Evolutionary conservation across 2,113 vertebrate species (phyloP), one percentile per base, ranked within the genome.

Genomic region (Neodon shergylaensis): DNA sequence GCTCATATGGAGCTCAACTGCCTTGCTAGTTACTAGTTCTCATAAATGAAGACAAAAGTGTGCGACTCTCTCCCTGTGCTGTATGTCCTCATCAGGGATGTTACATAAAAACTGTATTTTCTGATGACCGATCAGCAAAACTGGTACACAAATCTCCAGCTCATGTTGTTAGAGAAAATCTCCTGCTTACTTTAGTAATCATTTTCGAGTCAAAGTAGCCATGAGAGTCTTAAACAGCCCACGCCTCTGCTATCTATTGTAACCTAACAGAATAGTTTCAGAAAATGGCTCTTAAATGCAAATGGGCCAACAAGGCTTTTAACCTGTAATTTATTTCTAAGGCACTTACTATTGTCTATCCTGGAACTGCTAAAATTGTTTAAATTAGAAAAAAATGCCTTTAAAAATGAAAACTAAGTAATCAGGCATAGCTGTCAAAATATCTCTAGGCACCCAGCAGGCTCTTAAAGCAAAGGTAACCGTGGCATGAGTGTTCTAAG

Each of bases 251-350:
- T 21, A 26, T 91, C 54, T 94, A 39, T 87, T 96, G 49, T 90
- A 88, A 92, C 17, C 8, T 26, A 86, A 47, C 0, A 66, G 92
- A n/a, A 74, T 94, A 94, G 95, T 95, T 95, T 89, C 65, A 95
- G 52, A 68, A 92, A 97, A 94, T 86, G 72, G 85, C 11, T 74
- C 81, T 94, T 92, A 94, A 91, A 91, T 95, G 89, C 77, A 96
- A 94, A 92, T 91, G n/a, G 66, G 2, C 73, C 9, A 83, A 90
- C 39, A 88, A 66, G 63, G 93, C 47, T 92, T 81, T 95, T 86
- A 94, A 63, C 9, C 1, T 89, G 44, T 63, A 95, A 94, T 96
- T 97, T 96, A 78, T 89, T 94, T 91, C 66, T 82, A 86, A 97
- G 49, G 58, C 19, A 74, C 70, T 92, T 76, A 26, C 36, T 96